Percentiles rank a stretch among this genome's conserved stretches.
phyloP scores from a whole-genome alignment of 2,888 invertebrate genomes.

The Bombyx huttoni region DNA sequence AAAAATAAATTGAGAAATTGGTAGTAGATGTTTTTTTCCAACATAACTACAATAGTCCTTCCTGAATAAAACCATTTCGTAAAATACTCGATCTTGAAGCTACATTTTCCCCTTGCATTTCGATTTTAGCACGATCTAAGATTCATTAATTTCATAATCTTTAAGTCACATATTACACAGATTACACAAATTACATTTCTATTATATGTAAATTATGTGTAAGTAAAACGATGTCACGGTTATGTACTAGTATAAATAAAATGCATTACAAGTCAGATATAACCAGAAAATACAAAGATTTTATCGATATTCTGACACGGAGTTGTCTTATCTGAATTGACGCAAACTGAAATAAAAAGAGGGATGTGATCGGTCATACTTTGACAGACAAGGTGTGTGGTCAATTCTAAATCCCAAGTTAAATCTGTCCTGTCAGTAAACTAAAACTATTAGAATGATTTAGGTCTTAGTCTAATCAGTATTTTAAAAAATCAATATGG shows the following conservation, averaged over 20 bases:
- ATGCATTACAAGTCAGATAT: conserved; percentile 10
- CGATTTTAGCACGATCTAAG: too few species aligned
- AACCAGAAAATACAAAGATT: conserved; percentile 23
- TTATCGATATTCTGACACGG: conserved; percentile 24
- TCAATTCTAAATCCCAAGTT: not conserved
- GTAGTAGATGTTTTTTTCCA: too few species aligned
- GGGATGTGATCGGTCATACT: not conserved
- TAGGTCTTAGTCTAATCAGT: too few species aligned
- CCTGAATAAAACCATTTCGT: too few species aligned
- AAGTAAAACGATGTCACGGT: not conserved
- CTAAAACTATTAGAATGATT: not conserved
- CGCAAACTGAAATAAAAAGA: conserved; percentile 16
- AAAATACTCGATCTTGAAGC: too few species aligned
- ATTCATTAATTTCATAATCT: too few species aligned
- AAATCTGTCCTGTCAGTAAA: not conserved
- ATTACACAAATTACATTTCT: not conserved
- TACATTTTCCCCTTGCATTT: too few species aligned
- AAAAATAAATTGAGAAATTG: too few species aligned
- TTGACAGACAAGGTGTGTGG: conserved; percentile 2
- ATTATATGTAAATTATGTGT: not conserved
- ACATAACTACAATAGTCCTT: too few species aligned
- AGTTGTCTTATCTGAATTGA: conserved; percentile 34
- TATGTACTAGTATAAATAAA: not conserved
- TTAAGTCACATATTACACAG: too few species aligned
- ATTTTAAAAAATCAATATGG: too few species aligned